Evolutionary conservation across 2,113 vertebrate genomes (phyloP).

Genomic region (Nibea coibor): DNA sequence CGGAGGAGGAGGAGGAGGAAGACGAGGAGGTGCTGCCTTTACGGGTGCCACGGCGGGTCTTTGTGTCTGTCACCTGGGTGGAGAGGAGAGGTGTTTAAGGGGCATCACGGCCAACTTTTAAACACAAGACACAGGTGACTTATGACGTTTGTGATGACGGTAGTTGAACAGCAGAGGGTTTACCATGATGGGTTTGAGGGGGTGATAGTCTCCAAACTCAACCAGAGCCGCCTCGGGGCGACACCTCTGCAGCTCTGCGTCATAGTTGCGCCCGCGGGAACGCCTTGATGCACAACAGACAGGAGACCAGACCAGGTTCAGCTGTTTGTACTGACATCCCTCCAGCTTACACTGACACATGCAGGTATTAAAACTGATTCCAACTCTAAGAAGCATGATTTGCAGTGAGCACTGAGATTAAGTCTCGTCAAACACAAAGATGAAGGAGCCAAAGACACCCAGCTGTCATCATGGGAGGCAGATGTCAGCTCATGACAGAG

Average conservation of each 20-base stretch:
- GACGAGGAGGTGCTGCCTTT: conserved; percentile 97
- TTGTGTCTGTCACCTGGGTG: conserved; percentile 92
- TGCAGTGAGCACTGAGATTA: background rate
- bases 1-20: conserved; percentile 92
- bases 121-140: background rate
- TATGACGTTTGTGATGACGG: background rate
- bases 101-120: background rate
- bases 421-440: background rate
- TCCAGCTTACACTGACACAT: background rate
- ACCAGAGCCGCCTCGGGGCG: conserved; percentile 82
- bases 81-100: background rate
- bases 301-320: background rate
- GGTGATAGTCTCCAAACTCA: conserved; percentile 94
- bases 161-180: too few relatives aligned
- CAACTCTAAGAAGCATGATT: background rate
- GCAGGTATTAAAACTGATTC: background rate
- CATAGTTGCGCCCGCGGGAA: conserved; percentile 88
- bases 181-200: conserved; percentile 93
- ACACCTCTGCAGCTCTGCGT: conserved; percentile 84
- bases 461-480: background rate
- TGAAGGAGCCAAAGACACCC: background rate
- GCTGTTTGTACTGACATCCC: background rate
- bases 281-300: conserved; percentile 82
- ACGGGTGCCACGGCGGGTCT: conserved; percentile 88
- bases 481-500: background rate